Evolutionary conservation across 2,113 vertebrate species (phyloP), one percentile per base, ranked within the genome.

Genomic region (Amphiprion percula): DNA sequence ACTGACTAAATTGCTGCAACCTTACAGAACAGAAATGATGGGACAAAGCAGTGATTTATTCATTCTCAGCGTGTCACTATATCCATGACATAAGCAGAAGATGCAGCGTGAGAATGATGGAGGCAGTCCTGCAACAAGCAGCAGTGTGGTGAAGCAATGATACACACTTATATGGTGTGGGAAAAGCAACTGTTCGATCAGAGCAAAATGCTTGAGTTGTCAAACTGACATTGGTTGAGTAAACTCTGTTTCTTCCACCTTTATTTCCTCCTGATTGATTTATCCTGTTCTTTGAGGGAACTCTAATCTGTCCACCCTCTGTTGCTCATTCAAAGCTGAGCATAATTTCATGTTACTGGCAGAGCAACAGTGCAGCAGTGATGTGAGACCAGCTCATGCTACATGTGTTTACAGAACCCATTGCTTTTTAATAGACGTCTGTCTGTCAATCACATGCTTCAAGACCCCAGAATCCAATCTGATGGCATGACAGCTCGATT

Each of bases 31-130:
- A 76, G 63, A 54, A 84, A 58, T 24, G 56, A 68, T 46, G 58
- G 75, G 55, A 79, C 60, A 77, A 80, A 82, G 55, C 30, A 0
- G 39, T 70, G 75, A 85, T 87, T 77, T 86, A 77, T 87, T 81
- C 79, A 78, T 84, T 74, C 52, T 9, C 69, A 49, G 66, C 26
- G 5, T 28, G 24, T 39, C 21, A 1, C 64, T 84, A 82, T 72
- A 66, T 74, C 78, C 78, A 37, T 71, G 65, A 82, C 67, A 77
- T 26, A 68, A 80, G 79, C 82, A 72, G 70, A 64, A 70, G 77
- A 76, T 49, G 30, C 54, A 77, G 80, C 12, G 26, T 61, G 54
- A 78, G 81, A 79, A 50, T 39, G 70, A 77, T 83, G 71, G 70
- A 68, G 66, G n/a, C 28, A 6, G 73, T 76, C 66, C 74, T 49